Evolutionary conservation across 2,113 vertebrate species (phyloP).

Genomic region (Eudyptes chrysolophus): DNA sequence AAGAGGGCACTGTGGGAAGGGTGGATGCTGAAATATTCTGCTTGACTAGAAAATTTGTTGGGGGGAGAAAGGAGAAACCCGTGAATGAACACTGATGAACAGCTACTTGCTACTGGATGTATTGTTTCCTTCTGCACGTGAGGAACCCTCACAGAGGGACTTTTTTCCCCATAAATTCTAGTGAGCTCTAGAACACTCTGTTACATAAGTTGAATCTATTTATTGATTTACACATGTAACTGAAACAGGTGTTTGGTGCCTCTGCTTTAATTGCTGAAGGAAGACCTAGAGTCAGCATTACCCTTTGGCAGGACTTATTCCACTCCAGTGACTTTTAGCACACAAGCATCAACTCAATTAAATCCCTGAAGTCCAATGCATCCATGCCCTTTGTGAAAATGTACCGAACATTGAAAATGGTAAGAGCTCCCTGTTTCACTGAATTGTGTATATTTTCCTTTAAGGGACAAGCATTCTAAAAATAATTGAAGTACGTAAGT

Average conservation of each 20-base stretch:
- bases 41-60: not conserved
- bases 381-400: not conserved
- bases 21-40: not conserved
- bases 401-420: not conserved
- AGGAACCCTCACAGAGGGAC: not conserved
- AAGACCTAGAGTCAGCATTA: not conserved
- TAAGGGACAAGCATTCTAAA: not conserved
- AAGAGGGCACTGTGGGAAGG: not conserved
- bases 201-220: not conserved
- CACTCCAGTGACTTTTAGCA: not conserved
- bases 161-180: not conserved
- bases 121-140: not conserved
- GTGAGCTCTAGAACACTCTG: not conserved
- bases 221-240: not conserved
- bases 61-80: not conserved
- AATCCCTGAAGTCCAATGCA: not conserved
- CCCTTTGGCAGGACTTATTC: not conserved
- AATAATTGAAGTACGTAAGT: not conserved
- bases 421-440: not conserved
- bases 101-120: not conserved
- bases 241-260: not conserved
- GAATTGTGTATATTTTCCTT: not conserved
- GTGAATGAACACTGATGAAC: not conserved
- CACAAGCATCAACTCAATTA: not conserved
- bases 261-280: not conserved